Conservation (phyloP, 2,888 invertebrate species). For the Dorcus hopei region DNA sequence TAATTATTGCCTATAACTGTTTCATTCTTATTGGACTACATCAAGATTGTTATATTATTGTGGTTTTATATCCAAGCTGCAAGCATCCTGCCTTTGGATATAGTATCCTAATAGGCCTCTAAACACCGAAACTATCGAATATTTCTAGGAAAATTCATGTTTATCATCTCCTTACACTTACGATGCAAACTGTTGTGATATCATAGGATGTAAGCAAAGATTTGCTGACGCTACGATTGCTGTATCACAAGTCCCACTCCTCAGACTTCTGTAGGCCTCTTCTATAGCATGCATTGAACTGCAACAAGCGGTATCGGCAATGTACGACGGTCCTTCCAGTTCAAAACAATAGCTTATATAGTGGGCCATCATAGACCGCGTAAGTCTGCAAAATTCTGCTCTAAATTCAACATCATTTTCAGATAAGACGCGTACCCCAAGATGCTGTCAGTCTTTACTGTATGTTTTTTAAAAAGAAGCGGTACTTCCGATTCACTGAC, state of each 20-base stretch:
- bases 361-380: constrained; percentile 79
- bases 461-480: constrained; percentile 53
- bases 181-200: constrained; percentile 83
- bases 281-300: constrained; percentile 87
- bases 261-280: constrained; percentile 72
- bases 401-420: no score
- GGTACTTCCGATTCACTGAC: constrained; percentile 75
- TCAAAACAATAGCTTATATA: constrained; percentile 84
- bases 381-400: not conserved
- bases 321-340: constrained; percentile 80
- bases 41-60: no score
- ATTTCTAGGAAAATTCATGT: no score
- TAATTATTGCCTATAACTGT: no score
- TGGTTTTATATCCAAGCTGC: no score
- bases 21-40: no score
- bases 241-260: constrained; percentile 79
- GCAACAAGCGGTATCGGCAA: constrained; percentile 94
- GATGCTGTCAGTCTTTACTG: constrained; percentile 78
- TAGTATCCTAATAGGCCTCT: no score
- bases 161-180: constrained; percentile 28
- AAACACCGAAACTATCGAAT: no score
- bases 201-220: constrained; percentile 81
- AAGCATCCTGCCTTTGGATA: no score
- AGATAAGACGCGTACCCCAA: constrained; percentile 67
- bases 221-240: constrained; percentile 89